Evolutionary conservation across 37 sponge, comb jelly and placozoan genomes (phyloP), one percentile per base, ranked within the genome.

Genomic region (Haliclona indistincta): DNA sequence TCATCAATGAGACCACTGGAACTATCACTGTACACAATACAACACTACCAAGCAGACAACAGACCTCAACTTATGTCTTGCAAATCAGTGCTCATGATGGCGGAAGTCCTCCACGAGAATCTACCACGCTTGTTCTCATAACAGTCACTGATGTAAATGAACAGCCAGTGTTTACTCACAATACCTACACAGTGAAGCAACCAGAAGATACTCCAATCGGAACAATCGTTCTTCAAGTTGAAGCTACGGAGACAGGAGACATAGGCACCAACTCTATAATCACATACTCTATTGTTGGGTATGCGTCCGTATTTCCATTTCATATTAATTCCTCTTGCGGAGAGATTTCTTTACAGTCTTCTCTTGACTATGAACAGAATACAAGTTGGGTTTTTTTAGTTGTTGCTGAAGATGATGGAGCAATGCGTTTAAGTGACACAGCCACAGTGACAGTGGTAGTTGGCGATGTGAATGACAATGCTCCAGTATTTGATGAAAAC

Each of bases 241-340:
- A 71, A 42, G 91, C 88, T 26, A 80, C 75, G 8, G 95, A 94
- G 49, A n/a, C 22, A n/a, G 52, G 0, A 32, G 95, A 94, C 49
- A 20, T 0, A 0, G 88, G 85, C 0, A 41, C 36, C 52, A 94
- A 94, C 61, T 60, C 84, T 4, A 45, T 43, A 3, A 38, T 94
- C 11, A 38, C 67, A 0, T 92, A 79, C 32, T 3, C 54, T 0
- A 75, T 92, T n/a, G 13, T 6, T n/a, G 60, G 60, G 23, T 58
- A 58, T 58, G 60, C 28, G 25, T 6, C 67, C 7, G 43, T 41
- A 13, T 66, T 66, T 32, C 67, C 67, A 32, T 41, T 39, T 15
- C 35, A 8, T 36, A 34, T 39, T 36, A 39, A 66, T 32, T 8
- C 35, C 29, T 4, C 38, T 7, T 32, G 17, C 20, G 38, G 73